Evolutionary conservation across 1,140 invertebrate species (phyloP), one percentile per base, ranked within the genome.

Genomic region (Leucophenga varia): DNA sequence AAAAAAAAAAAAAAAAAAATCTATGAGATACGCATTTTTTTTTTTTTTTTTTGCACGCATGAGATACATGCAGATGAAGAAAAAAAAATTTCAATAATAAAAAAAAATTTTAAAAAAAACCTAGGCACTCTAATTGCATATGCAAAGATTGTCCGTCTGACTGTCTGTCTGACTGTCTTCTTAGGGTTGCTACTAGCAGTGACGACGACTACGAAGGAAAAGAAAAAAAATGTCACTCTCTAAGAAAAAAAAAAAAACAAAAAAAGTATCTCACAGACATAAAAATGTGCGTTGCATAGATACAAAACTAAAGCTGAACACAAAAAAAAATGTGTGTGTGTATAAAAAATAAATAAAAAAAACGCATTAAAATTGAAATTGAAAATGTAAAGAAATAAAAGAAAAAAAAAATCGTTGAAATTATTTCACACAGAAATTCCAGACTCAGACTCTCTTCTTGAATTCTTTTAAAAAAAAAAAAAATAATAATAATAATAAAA

Each of bases 71-170:
- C 14, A 49, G 47, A 54, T 53, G 45, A 39, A 47, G 43, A 21
- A 47, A 41, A 17, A 37, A 20, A 47, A 43, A 47, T n/a, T n/a
- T n/a, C n/a, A 8, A 30, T 8, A 47, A 42, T 25, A 47, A 52
- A 40, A 52, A 51, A 37, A 50, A 52, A 47, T 49, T 22, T 49
- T 35, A 43, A 46, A 51, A 44, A 5, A 13, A 16, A 34, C 38
- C 32, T 49, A 54, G 54, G 48, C 47, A 55, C 52, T 55, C 51
- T 55, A 55, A 55, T 55, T 55, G 54, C 46, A 50, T 43, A 49
- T 43, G 40, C 37, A 48, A 28, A 45, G 16, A 14, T 38, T 17
- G 9, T 21, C 39, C 13, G 10, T 38, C 20, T 19, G 16, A n/a
- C 28, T 35, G 21, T 22, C 36, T 42, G n/a, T 45, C 39, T 40